Base-by-base conservation (phyloP, 2,888 invertebrate genomes). In the Parascotia fuliginaria region DNA sequence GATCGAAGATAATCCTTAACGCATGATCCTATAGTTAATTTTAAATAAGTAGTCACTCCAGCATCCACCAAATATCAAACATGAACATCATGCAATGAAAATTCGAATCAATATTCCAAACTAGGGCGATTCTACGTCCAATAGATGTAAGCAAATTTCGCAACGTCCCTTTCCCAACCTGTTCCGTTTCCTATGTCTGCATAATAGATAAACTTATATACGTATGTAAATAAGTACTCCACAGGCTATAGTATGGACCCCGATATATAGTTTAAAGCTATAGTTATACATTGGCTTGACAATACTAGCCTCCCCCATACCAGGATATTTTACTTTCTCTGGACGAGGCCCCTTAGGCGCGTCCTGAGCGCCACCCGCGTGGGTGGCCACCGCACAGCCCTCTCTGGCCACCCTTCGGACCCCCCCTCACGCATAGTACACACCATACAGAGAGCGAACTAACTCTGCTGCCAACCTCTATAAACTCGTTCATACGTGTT, bases 261-360 rank as follows among this genome's bases (percentile, higher is more conserved):
- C 85, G 74, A 89, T 87, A 89, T 89, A 89, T 90, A 91, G 90
- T 91, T 91, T 89, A 90, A 92, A 91, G 87, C 87, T 91, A 89
- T 90, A 89, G 80, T 74, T 91, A 88, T 89, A 87, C 80, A 87
- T 87, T 73, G 83, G 81, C 86, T 90, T 92, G 91, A 92, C 91
- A 92, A 90, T 92, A 87, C 89, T 91, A 89, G 90, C 89, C 89
- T 83, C 89, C 91, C 89, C 81, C 89, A 88, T 81, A 87, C 89
- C 89, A 89, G 90, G 89, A 89, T 89, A 90, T 88, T 91, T 89
- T 89, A 89, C 90, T 92, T 91, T 92, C 89, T 87, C 91, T 91
- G 90, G 90, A 88, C 91, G 89, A 79, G 84, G 77, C 87, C 90
- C 89, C 86, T 86, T 73, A 82, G 87, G 89, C 89, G 86, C 79